Evolutionary conservation across 2,113 vertebrate species (phyloP), one percentile per base, ranked within the genome.

Genomic region (Propithecus coquereli): DNA sequence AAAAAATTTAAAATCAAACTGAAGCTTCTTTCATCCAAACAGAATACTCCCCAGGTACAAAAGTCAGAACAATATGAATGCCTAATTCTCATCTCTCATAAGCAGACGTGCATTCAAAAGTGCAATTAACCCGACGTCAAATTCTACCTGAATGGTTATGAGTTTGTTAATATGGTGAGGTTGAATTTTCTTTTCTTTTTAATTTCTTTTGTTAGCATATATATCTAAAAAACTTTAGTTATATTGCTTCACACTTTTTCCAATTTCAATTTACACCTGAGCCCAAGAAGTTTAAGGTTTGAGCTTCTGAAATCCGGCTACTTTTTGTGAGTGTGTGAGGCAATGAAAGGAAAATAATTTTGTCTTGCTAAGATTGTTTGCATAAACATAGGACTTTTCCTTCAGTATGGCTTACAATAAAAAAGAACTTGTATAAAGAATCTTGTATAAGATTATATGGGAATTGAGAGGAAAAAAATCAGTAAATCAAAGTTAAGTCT

Each of bases 21-120:
- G 70, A 89, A 93, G 25, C 81, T 97, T 94, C 79, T 98, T 97
- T 98, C 81, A 97, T 96, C 70, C 61, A 84, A 91, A 96, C 96
- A 37, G 96, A 87, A 52, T 40, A 74, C 65, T 96, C 90, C 94
- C 90, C n/a, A 76, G 89, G 77, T 94, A 97, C 79, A 94, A 97
- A 97, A 97, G 86, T 97, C 97, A 96, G 95, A 98, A 87, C 5
- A 97, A 98, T 96, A 96, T 81, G 94, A 93, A 98, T 96, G 88
- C 95, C 96, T 91, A 97, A 97, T 91, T 96, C 98, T 25, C 81
- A 97, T 98, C 63, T 96, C 97, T 97, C 96, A 90, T 88, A 97
- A 57, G 92, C 94, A 96, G 81, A 89, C 18, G 18, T 73, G 85
- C 90, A 87, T 98, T 86, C 76, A 91, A 93, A 65, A 81, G 73